Evolutionary conservation across 2,888 invertebrate species (phyloP), one percentile per base, ranked within the genome.

Genomic region (Zootermopsis nevadensis): DNA sequence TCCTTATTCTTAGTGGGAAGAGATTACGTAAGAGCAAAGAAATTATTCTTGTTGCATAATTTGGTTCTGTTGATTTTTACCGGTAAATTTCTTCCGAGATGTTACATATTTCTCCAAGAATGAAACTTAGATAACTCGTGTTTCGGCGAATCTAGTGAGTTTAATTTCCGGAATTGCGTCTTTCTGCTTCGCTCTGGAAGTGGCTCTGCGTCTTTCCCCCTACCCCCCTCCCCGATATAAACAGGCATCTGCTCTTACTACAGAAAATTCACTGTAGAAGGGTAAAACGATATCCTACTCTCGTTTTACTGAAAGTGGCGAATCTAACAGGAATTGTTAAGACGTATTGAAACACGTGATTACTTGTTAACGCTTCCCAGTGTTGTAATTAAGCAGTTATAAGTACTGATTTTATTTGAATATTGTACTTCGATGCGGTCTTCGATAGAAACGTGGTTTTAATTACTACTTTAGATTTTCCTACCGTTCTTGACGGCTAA

Each of bases 181-280:
- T 60, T 60, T 60, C 60, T 60, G 27, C 60, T 60, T 60, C 60
- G 60, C n/a, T 27, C 15, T n/a, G 60, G n/a, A 60, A 60, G n/a
- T 60, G 60, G 60, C 27, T n/a, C 12, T 27, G 27, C 60, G n/a
- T 27, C 1, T 60, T 60, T n/a, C n/a, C n/a, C n/a, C n/a, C n/a
- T n/a, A n/a, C n/a, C n/a, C n/a, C n/a, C n/a, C n/a, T 12, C n/a
- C 7, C 60, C 7, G 60, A 27, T 60, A 27, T n/a, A 60, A 60
- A 60, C 60, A 60, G 0, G 6, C 60, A 7, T 6, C 12, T 2
- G 3, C 60, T 1, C 27, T 2, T 15, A 60, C n/a, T 60, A n/a
- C 60, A 27, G 60, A 60, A 27, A n/a, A 8, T 27, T 60, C 60
- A n/a, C 12, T 60, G 60, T n/a, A n/a, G 60, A 60, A 19, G n/a